Evolutionary conservation across 2,888 invertebrate species (phyloP).

Genomic region (Sphaerophoria taeniata): DNA sequence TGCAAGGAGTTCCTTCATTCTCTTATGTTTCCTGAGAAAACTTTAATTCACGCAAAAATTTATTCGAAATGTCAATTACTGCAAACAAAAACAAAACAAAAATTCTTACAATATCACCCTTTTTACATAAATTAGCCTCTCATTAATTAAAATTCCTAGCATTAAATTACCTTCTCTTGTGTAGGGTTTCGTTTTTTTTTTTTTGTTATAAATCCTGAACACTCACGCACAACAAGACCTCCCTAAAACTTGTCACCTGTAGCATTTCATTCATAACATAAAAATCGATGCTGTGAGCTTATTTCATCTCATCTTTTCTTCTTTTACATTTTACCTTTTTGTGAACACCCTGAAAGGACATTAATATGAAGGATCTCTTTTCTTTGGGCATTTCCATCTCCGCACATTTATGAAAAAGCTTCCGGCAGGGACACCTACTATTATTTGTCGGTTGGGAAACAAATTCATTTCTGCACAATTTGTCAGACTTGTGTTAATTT

Average conservation of each 20-base stretch:
- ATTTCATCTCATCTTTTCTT: not conserved
- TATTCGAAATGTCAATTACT: not conserved
- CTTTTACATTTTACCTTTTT: not conserved
- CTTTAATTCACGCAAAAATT: not conserved
- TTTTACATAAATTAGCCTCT: slow-evolving; percentile 14
- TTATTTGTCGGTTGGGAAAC: slow-evolving; percentile 6
- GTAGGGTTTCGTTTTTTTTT: not conserved
- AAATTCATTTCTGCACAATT: not conserved
- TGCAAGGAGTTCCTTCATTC: not conserved
- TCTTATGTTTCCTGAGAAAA: not conserved
- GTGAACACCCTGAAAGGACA: not conserved
- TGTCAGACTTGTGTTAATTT: not conserved
- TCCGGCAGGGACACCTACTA: not conserved
- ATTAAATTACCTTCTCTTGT: not conserved
- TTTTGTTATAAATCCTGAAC: not conserved
- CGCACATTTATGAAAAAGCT: not conserved
- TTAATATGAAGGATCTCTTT: slow-evolving; percentile 9
- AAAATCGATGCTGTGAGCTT: slow-evolving; percentile 26
- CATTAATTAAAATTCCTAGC: slow-evolving; percentile 14
- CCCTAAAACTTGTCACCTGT: slow-evolving; percentile 2
- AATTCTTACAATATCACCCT: not conserved
- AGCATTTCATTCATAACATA: slow-evolving; percentile 11
- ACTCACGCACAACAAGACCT: not conserved
- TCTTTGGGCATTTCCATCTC: not conserved
- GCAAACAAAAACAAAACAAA: not conserved